These are phyloP conservation scores for Protonibea diacanthus DNA, from an alignment of 2,797 vertebrate genomes.

Conservation along the genomic window DNA sequence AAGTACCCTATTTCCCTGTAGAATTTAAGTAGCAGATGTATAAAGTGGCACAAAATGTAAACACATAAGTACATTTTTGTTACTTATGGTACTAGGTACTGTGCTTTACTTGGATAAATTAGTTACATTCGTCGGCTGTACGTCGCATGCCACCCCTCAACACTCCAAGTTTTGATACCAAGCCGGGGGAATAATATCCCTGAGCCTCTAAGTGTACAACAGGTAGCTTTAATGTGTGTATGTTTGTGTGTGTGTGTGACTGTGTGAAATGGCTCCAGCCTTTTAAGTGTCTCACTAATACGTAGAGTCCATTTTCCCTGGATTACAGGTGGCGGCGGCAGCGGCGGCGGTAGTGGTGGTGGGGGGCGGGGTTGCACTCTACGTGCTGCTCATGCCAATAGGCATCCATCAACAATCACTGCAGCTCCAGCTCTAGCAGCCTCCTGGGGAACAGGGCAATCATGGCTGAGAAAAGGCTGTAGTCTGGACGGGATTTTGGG, in stretches of 20 bases:
- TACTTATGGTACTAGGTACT: neutral
- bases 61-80: neutral
- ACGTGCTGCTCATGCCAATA: conserved; percentile 70
- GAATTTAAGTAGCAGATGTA: neutral
- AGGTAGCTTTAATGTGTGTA: conserved; percentile 49
- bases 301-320: conserved; percentile 66
- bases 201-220: conserved; percentile 42
- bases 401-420: conserved; percentile 59
- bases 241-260: conserved; percentile 35
- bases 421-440: conserved; percentile 42
- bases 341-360: neutral
- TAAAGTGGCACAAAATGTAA: neutral
- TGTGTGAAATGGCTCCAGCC: conserved; percentile 61
- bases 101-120: neutral
- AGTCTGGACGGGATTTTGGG: conserved; percentile 40
- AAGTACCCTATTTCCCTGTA: neutral
- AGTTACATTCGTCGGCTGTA: neutral
- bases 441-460: conserved; percentile 66
- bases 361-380: neutral
- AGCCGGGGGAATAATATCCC: conserved; percentile 44
- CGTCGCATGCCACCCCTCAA: conserved; percentile 26
- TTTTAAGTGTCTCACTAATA: conserved; percentile 68
- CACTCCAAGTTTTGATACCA: conserved; percentile 34
- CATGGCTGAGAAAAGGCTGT: conserved; percentile 42
- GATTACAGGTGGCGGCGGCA: conserved; percentile 58